Percentiles rank a stretch among this genome's conserved stretches.
Evolutionary conservation across 2,888 invertebrate species (phyloP).

Genomic region (Seira musarum): DNA sequence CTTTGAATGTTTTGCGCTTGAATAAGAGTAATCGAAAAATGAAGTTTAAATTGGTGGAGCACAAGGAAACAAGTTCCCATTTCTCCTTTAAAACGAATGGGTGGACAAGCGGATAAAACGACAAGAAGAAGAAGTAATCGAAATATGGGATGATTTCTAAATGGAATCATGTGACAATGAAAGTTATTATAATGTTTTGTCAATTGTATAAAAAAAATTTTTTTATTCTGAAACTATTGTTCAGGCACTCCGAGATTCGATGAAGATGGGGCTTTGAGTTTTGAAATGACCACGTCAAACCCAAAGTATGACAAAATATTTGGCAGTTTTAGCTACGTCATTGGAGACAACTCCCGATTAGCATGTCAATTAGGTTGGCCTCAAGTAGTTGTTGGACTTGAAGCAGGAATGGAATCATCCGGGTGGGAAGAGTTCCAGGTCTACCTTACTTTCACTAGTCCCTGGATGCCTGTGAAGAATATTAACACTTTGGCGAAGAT

Average conservation of each 20-base stretch:
- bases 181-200: no score
- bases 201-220: not conserved
- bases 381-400: conserved; percentile 67
- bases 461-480: conserved; percentile 69
- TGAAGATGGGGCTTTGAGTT: conserved; percentile 68
- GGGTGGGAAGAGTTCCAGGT: conserved; percentile 69
- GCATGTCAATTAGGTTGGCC: conserved; percentile 70
- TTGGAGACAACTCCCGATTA: conserved; percentile 68
- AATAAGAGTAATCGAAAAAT: conserved; percentile 6
- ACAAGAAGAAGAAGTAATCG: no score
- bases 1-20: not conserved
- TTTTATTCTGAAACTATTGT: not conserved
- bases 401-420: conserved; percentile 65
- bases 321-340: conserved; percentile 69
- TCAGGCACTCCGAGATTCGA: conserved; percentile 69
- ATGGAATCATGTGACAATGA: no score
- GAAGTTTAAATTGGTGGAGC: not conserved
- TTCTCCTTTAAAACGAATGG: no score
- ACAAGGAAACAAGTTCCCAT: no score
- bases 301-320: conserved; percentile 70
- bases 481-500: conserved; percentile 68
- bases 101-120: no score
- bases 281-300: conserved; percentile 69
- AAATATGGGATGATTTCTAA: no score
- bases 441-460: conserved; percentile 67